Evolutionary conservation across 1,140 invertebrate genomes (phyloP).

Genomic region (Drosophila sp.): DNA sequence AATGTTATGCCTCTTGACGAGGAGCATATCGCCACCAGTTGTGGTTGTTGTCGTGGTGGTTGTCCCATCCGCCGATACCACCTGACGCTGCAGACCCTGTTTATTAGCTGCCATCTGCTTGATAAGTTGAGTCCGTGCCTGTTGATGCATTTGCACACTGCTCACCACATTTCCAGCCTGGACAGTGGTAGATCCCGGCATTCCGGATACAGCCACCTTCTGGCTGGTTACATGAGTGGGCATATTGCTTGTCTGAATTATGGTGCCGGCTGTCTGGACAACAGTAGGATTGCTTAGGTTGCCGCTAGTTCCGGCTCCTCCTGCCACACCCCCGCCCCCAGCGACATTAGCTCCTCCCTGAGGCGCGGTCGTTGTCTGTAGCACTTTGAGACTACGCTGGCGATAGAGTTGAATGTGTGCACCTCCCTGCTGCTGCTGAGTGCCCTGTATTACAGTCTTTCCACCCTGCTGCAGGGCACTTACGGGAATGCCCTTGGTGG

Average conservation of each 20-base stretch:
- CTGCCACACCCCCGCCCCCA: conserved; percentile 19
- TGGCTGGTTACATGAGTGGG: conserved; percentile 75
- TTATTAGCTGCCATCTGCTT: conserved; percentile 82
- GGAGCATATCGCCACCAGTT: conserved; percentile 85
- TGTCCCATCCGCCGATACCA: conserved; percentile 86
- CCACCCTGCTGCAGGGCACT: conserved; percentile 81
- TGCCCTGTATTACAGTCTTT: conserved; percentile 84
- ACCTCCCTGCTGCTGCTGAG: conserved; percentile 71
- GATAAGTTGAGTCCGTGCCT: conserved; percentile 75
- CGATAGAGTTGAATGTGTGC: conserved; percentile 84
- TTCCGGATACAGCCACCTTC: conserved; percentile 79
- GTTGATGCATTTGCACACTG: conserved; percentile 73
- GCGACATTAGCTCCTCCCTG: conserved; percentile 19
- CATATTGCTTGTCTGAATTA: conserved; percentile 72
- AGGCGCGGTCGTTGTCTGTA: conserved; percentile 62
- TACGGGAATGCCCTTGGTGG: conserved; percentile 83
- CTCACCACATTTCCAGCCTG: conserved; percentile 68
- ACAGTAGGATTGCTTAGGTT: conserved; percentile 31
- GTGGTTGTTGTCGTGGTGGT: conserved; percentile 30
- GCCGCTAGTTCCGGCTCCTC: conserved; percentile 22
- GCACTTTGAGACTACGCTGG: conserved; percentile 83
- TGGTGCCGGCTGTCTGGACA: conserved; percentile 59
- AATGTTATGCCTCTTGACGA: conserved; percentile 88
- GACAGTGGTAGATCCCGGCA: conserved; percentile 55
- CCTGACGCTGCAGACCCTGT: conserved; percentile 84